Conservation (phyloP, 2,888 invertebrate species). For the Drosophila borborema region DNA sequence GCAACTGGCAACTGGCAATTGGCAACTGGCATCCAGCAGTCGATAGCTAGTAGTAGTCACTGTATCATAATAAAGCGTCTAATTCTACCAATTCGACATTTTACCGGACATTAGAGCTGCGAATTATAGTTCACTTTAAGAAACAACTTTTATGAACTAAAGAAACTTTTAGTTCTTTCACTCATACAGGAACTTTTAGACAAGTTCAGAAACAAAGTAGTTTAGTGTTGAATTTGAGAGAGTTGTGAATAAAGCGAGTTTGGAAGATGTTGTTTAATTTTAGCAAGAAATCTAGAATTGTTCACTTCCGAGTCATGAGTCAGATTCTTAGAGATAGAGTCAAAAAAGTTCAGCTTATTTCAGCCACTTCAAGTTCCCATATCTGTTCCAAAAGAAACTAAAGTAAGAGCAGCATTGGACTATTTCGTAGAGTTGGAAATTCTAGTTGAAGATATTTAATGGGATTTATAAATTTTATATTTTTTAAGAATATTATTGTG, state of each 20-base stretch:
- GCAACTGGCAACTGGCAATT: background rate
- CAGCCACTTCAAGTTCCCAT: no score
- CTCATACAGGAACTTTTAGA: background rate
- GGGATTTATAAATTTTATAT: no score
- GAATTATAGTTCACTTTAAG: slow-evolving; percentile 4
- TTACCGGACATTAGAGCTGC: slow-evolving; percentile 28
- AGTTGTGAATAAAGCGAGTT: background rate
- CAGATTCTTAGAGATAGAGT: no score
- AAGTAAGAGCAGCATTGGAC: no score
- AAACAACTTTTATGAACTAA: slow-evolving; percentile 2
- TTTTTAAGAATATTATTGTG: no score
- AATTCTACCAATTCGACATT: slow-evolving; percentile 67
- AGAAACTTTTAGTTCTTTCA: background rate
- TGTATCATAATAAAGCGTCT: slow-evolving; percentile 78
- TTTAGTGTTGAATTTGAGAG: background rate
- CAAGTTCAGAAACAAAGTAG: background rate
- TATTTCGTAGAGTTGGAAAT: no score
- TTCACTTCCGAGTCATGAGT: background rate
- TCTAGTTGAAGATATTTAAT: no score
- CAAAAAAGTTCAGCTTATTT: no score
- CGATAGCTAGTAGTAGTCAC: slow-evolving; percentile 14
- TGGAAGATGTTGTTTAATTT: background rate
- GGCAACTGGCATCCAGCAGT: background rate
- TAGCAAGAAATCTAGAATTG: background rate
- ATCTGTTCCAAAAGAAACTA: no score